Evolutionary conservation across 2,113 vertebrate genomes (phyloP).

Genomic region (Telmatochromis sp.): DNA sequence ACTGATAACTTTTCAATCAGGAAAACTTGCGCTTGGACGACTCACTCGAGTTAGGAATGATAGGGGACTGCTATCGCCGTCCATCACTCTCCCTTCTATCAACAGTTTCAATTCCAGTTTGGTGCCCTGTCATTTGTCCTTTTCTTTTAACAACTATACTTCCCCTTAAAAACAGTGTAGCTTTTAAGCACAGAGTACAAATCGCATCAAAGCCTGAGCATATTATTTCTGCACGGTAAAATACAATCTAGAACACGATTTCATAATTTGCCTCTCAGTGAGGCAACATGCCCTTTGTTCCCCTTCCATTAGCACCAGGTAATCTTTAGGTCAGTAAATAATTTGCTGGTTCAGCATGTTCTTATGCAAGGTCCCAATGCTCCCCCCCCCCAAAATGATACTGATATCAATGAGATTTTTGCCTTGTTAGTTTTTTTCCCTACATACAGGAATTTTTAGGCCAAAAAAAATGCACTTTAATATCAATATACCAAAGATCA

Average conservation of each 20-base stretch:
- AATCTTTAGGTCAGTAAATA: background rate
- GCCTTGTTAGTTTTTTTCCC: background rate
- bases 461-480: background rate
- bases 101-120: conserved; percentile 17
- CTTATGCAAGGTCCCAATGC: background rate
- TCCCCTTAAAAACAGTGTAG: background rate
- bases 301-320: background rate
- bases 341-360: background rate
- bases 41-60: conserved; percentile 14
- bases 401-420: background rate
- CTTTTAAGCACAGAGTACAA: background rate
- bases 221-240: background rate
- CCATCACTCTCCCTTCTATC: conserved; percentile 15
- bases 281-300: background rate
- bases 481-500: background rate
- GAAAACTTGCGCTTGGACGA: conserved; percentile 25
- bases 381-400: background rate
- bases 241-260: background rate
- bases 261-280: background rate
- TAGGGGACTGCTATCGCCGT: background rate
- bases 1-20: conserved; percentile 58
- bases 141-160: background rate
- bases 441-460: background rate
- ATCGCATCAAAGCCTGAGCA: background rate
- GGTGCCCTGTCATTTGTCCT: background rate